Base-by-base conservation (phyloP, 2,888 invertebrate species). In the Abscondita cerata region DNA sequence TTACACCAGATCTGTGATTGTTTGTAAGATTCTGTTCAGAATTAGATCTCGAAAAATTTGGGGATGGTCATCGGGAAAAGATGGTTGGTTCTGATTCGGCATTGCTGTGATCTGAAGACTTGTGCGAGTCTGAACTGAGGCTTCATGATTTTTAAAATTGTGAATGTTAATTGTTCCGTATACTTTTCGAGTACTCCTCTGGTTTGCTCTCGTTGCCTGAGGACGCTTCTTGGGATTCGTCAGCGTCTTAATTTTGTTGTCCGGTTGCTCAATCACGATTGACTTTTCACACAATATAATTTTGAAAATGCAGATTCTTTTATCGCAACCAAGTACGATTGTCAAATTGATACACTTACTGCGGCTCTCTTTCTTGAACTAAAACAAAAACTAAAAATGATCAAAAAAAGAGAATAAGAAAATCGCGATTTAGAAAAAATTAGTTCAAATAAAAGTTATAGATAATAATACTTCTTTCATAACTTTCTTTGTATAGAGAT, bases 211-310 rank as follows among this genome's bases (percentile, higher is more conserved):
- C 80, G 65, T 76, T 77, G 54, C 75, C 76, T 19, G 77, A 77
- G 54, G 78, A 78, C 48, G 72, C 83, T 80, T 85, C 85, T 71
- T 82, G 81, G 67, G 86, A 86, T 77, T 86, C 86, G 78, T 86
- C 86, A 16, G 86, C 86, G 77, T 86, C 86, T 78, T 51, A 20
- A n/a, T n/a, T 60, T 64, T 51, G 70, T 54, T 59, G 65, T 63
- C 58, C 63, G 52, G 47, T 40, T 38, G 62, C 62, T 53, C 52
- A 25, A 54, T 18, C 20, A 55, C 40, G 59, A 31, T 46, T 57
- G 36, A 52, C 33, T 62, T 62, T 57, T 52, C 52, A 62, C 51
- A 40, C 52, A 62, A 56, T 53, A 8, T 9, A 19, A 18, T 5
- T n/a, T n/a, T 19, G 19, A 44, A 44, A 18, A 18, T 44, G 44